Base-by-base conservation (phyloP, 2,888 invertebrate genomes). In the Cetonia aurata region DNA sequence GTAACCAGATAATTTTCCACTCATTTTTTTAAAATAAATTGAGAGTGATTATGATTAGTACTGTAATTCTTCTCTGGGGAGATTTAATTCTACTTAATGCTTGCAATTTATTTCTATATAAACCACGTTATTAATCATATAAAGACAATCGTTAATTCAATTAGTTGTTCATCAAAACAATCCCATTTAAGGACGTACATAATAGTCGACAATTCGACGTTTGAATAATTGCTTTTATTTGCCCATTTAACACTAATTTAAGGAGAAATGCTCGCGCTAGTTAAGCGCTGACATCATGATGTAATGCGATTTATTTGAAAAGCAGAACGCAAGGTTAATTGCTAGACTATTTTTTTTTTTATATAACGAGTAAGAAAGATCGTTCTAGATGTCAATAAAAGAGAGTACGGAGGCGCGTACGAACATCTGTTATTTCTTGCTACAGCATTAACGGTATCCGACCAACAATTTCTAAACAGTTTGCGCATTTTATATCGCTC, bases 231-330 rank as follows among this genome's bases (percentile, higher is more conserved):
- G 62, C 48, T 48, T 62, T 62, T 48, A 48, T 62, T 62, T 15
- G 19, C 48, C 48, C 48, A 62, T 48, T 60, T 62, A 62, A 46
- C 33, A 25, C 33, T 48, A 62, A 62, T 62, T 62, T 25, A 62
- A 50, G 33, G 33, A 33, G 15, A 48, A 48, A 15, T 33, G 50
- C 48, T 33, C 15, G 55, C 33, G 55, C 31, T 56, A 56, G 19
- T 48, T 57, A 59, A 68, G 48, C 15, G 68, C 55, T 68, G 59
- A 68, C 68, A 59, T 68, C 59, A 68, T 57, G 53, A 57, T 56
- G 48, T 68, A 68, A 42, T 68, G 68, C 68, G 68, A 68, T 68
- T 68, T 68, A 57, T 68, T 68, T 46, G 57, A 57, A 56, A 68
- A 59, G 59, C 50, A 57, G 48, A 57, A 57, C 37, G 37, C 59